Percentiles rank a stretch among this genome's conserved stretches.
phyloP scores from a whole-genome alignment of 2,888 invertebrate species.

The Xestoiulus laeticollis region DNA sequence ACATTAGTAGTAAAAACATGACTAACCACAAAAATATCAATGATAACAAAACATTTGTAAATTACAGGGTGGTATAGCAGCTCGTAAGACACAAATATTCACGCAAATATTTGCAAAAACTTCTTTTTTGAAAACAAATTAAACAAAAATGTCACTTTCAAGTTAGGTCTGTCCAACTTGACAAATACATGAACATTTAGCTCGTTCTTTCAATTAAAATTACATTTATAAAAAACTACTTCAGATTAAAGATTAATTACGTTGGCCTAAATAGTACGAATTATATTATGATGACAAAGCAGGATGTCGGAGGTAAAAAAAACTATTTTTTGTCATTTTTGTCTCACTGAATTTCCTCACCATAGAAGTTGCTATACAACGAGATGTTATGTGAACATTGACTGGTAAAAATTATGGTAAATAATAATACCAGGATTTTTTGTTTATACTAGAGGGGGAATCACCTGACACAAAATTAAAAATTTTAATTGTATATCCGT shows the following conservation, averaged over 20 bases:
- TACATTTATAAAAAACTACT: neutral
- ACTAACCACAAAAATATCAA: neutral
- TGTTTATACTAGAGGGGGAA: neutral
- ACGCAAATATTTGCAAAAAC: too few species aligned
- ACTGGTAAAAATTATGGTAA: too few species aligned
- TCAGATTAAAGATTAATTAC: neutral
- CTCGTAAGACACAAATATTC: neutral
- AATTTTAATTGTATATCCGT: neutral
- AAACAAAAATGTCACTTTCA: neutral
- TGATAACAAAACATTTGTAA: neutral
- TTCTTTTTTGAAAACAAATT: neutral
- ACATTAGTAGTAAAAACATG: neutral
- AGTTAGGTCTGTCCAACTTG: neutral
- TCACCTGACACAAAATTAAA: neutral
- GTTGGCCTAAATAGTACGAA: slow-evolving; percentile 19
- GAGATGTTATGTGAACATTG: neutral
- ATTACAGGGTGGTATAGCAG: neutral
- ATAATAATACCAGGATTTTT: neutral
- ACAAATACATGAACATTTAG: too few species aligned
- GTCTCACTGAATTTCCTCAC: neutral
- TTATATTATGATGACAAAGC: slow-evolving; percentile 19
- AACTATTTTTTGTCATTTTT: neutral
- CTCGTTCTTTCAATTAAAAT: neutral
- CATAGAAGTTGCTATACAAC: neutral
- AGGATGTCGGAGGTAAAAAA: neutral